Evolutionary conservation across 1,140 invertebrate genomes (phyloP).

Genomic region (Drosophila leontia): DNA sequence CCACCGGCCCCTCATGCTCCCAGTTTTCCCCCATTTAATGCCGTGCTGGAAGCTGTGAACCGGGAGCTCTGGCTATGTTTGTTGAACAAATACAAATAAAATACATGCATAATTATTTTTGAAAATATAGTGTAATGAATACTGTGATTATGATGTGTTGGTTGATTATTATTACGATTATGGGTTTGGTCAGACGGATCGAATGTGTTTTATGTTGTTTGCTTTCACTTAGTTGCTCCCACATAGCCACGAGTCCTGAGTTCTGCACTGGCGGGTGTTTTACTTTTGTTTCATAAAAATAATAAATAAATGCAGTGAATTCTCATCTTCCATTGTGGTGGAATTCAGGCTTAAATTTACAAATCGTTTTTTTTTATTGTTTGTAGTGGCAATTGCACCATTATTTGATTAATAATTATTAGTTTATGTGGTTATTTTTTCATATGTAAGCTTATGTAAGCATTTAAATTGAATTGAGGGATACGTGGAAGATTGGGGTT

Average conservation of each 20-base stretch:
- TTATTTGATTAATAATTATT: background rate
- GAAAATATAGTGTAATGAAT: constrained; percentile 82
- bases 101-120: constrained; percentile 84
- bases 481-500: too few species aligned
- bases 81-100: constrained; percentile 84
- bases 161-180: constrained; percentile 71
- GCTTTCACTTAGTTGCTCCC: constrained; percentile 47
- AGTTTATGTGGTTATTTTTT: background rate
- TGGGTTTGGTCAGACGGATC: constrained; percentile 50
- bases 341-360: constrained; percentile 1
- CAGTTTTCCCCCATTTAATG: constrained; percentile 19
- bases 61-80: constrained; percentile 63
- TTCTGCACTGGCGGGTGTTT: constrained; percentile 1
- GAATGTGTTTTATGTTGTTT: constrained; percentile 55
- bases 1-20: constrained; percentile 1
- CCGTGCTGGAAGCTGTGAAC: constrained; percentile 38
- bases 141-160: constrained; percentile 72
- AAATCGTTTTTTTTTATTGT: background rate
- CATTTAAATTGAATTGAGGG: background rate
- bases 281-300: constrained; percentile 43
- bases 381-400: constrained; percentile 1
- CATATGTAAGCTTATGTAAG: background rate
- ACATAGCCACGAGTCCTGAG: constrained; percentile 29
- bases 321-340: constrained; percentile 10
- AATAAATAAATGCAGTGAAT: constrained; percentile 31